Base-by-base conservation (phyloP, 2,888 invertebrate genomes). In the Epinotia nisella region DNA sequence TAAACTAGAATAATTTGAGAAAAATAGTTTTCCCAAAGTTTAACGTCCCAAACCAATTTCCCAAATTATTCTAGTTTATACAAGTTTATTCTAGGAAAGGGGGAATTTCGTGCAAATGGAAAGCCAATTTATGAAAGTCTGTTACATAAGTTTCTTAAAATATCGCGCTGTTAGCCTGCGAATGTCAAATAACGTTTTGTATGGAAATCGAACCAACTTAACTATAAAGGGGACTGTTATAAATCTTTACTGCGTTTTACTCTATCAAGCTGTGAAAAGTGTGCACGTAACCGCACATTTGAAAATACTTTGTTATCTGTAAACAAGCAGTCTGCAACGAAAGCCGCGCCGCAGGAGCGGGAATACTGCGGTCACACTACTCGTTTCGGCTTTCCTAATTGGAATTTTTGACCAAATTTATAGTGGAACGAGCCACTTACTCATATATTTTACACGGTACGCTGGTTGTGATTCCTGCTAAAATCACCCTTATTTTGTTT, bases 331-430 rank as follows among this genome's bases (percentile, higher is more conserved):
- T 66, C 35, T 15, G 55, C 19, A 66, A 41, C 21, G 65, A 19
- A 17, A 15, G 15, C 35, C 13, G 17, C 17, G 55, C 65, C 53
- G 39, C 70, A 66, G 10, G 62, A 71, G 53, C 59, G 41, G 53
- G 21, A 60, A 45, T 19, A 15, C 19, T 66, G 71, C 53, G 66
- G 71, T 71, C 3, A 3, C 53, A 59, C 11, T 10, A 3, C 45
- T 41, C 35, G 55, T 56, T 17, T 19, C 29, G 17, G 17, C 35
- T 59, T 56, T 41, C 29, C 53, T 64, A 70, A 70, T 71, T 66
- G 66, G 35, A 71, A 71, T 72, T 74, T 74, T 70, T 59, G 55
- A 15, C 35, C 29, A 45, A 60, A 65, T 59, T 74, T 74, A 59
- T 61, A 66, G 41, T 66, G n/a, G 17, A 59, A 59, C 15, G 19